These are phyloP conservation scores for Caretta caretta DNA, from an alignment of 2,113 vertebrate genomes.

Conservation along the genomic window DNA sequence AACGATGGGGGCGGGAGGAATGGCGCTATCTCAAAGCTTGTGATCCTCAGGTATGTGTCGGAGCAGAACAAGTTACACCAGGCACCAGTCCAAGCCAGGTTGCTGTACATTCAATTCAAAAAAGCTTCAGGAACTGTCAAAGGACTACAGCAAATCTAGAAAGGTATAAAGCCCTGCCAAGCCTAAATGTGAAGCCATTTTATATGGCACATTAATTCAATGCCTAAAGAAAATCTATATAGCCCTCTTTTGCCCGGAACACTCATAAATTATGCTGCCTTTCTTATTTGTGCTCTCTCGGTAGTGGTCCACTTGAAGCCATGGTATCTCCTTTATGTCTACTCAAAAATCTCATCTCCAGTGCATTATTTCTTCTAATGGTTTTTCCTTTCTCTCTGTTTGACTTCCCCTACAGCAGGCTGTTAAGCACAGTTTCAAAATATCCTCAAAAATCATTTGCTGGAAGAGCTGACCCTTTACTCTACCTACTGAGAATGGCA, in stretches of 20 bases:
- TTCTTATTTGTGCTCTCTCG: conserved; percentile 39
- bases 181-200: conserved; percentile 75
- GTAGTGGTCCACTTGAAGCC: conserved; percentile 63
- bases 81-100: fast-evolving
- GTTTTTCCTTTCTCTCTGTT: conserved; percentile 73
- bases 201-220: conserved; percentile 72
- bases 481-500: conserved; percentile 77
- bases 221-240: conserved; percentile 75
- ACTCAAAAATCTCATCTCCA: conserved; percentile 73
- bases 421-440: conserved; percentile 83
- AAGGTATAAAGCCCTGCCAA: conserved; percentile 56
- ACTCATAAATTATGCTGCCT: conserved; percentile 79
- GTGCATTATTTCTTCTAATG: conserved; percentile 74
- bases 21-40: fast-evolving
- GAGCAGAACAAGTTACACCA: fast-evolving
- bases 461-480: conserved; percentile 73
- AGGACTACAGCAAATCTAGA: conserved; percentile 14
- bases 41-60: not conserved
- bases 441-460: conserved; percentile 81
- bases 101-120: not conserved
- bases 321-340: conserved; percentile 68
- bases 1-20: not conserved
- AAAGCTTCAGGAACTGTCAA: conserved; percentile 47
- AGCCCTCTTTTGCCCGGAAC: conserved; percentile 75
- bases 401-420: conserved; percentile 81